Conservation (phyloP, 2,888 invertebrate species). For the Sarcophaga variegata region DNA sequence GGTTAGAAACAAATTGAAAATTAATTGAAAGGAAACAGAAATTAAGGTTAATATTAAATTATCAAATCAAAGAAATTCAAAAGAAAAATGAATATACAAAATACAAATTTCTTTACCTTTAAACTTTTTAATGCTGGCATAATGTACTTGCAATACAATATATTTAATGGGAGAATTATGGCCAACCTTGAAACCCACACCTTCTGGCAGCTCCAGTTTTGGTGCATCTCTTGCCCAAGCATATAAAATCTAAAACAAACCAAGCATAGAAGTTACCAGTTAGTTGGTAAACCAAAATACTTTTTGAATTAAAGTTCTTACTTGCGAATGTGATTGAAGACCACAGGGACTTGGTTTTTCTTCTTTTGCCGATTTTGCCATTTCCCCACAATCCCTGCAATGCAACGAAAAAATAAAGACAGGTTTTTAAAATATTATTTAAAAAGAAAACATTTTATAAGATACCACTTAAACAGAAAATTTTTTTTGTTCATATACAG, state of each 20-base stretch:
- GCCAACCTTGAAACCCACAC: slow-evolving; percentile 96
- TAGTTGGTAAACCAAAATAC: neutral
- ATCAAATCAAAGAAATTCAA: too few relatives aligned
- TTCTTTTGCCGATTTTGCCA: slow-evolving; percentile 85
- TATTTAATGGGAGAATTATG: slow-evolving; percentile 91
- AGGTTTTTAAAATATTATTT: neutral
- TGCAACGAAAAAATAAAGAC: neutral
- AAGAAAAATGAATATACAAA: too few relatives aligned
- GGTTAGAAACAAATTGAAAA: neutral
- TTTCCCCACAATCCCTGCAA: slow-evolving; percentile 95
- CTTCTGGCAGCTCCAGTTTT: slow-evolving; percentile 89
- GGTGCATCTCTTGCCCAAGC: slow-evolving; percentile 98
- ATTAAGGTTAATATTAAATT: neutral
- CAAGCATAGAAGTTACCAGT: neutral
- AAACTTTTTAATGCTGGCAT: slow-evolving; percentile 86
- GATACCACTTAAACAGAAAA: too few relatives aligned
- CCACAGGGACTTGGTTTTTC: slow-evolving; percentile 88
- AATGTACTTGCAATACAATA: slow-evolving; percentile 96
- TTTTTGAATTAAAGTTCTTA: slow-evolving; percentile 58
- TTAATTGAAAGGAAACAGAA: too few relatives aligned
- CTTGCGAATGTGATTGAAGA: slow-evolving; percentile 85
- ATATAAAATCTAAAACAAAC: slow-evolving; percentile 88
- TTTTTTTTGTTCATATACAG: too few relatives aligned
- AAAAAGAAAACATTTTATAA: too few relatives aligned
- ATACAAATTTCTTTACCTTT: slow-evolving; percentile 82